Evolutionary conservation across 1,140 invertebrate species (phyloP).

Genomic region (Drosophila pseudoananassae): DNA sequence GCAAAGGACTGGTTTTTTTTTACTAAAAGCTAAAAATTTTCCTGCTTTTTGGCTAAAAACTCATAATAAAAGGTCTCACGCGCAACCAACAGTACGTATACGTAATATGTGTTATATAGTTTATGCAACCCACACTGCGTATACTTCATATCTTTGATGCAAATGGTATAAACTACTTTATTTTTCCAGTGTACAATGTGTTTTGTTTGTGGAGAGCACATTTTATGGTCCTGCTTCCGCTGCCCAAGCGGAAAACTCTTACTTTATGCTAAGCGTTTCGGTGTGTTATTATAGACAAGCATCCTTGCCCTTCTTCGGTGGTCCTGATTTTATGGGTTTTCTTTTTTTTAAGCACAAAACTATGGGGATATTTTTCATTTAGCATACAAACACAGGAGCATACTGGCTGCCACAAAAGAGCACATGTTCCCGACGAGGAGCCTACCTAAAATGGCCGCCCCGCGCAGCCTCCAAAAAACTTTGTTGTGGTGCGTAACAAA

Average conservation of each 20-base stretch:
- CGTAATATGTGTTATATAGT: not conserved
- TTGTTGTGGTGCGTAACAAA: slow-evolving; percentile 61
- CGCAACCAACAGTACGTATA: not conserved
- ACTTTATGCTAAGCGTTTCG: slow-evolving; percentile 66
- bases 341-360: slow-evolving; percentile 37
- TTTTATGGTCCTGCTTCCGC: slow-evolving; percentile 75
- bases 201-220: slow-evolving; percentile 54
- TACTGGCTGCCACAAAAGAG: slow-evolving; percentile 7
- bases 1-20: not conserved
- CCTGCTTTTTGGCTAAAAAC: not conserved
- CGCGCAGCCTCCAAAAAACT: slow-evolving; percentile 50
- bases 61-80: not conserved
- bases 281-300: slow-evolving; percentile 52
- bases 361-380: slow-evolving; percentile 29
- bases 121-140: not conserved
- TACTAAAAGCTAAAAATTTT: not conserved
- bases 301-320: slow-evolving; percentile 23
- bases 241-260: slow-evolving; percentile 74
- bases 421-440: slow-evolving; percentile 35
- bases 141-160: not conserved
- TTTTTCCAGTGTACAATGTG: slow-evolving; percentile 5
- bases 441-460: slow-evolving; percentile 25
- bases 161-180: not conserved
- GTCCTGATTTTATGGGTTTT: slow-evolving; percentile 53
- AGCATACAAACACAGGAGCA: slow-evolving; percentile 11